Evolutionary conservation across 2,888 invertebrate species (phyloP), one percentile per base, ranked within the genome.

Genomic region (Acanthosepion lycidas): DNA sequence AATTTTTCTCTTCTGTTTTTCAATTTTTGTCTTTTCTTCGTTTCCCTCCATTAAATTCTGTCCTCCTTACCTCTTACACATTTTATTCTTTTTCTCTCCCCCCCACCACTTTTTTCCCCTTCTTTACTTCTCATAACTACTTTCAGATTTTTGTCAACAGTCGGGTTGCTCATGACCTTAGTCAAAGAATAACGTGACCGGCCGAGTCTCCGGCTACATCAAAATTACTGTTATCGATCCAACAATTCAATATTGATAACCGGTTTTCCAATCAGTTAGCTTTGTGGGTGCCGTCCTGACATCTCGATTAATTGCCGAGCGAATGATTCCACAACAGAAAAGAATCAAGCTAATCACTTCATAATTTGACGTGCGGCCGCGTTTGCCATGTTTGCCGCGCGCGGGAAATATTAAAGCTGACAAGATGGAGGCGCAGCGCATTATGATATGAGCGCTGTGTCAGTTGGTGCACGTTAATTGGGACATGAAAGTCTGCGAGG

Each of bases 141-240:
- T 78, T 78, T 78, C 78, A 78, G 78, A 15, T 78, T 78, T 78
- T 78, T 78, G 78, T 78, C 78, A 78, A 78, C 78, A 78, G n/a
- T 78, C n/a, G n/a, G 18, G n/a, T n/a, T n/a, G 33, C 78, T 33
- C n/a, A 33, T 78, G 78, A 78, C 78, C 78, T 23, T 12, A 78
- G n/a, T 78, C 78, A 78, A 78, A 78, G 78, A n/a, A 12, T n/a
- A 78, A 78, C n/a, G 33, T 18, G 78, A 78, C n/a, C 78, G 78
- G 15, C 78, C 78, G 78, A 78, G 78, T 78, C 78, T 78, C 78
- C n/a, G 78, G 78, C 78, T 78, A 78, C n/a, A 33, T 78, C 78
- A 78, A 78, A 78, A 78, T 78, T 78, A 78, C 78, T 78, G n/a
- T 78, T 78, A 78, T 78, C 78, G 78, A 78, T 78, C 78, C n/a